Evolutionary conservation across 2,888 invertebrate genomes (phyloP).

Genomic region (Ctenicera cuprea): DNA sequence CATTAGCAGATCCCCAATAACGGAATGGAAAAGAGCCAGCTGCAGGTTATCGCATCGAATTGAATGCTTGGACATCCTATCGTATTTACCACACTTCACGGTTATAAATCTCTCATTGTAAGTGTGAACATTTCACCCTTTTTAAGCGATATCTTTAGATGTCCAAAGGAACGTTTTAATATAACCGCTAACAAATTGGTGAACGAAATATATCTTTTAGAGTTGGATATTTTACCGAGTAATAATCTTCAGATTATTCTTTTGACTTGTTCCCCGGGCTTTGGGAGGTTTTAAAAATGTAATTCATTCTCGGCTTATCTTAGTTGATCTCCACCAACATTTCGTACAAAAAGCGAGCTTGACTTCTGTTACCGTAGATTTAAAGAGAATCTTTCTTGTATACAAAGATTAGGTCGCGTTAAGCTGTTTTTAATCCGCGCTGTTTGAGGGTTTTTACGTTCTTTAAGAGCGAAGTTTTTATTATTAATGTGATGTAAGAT

Average conservation of each 20-base stretch:
- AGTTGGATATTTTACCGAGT: not conserved
- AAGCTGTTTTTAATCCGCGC: slow-evolving; percentile 24
- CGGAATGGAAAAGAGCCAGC: slow-evolving; percentile 26
- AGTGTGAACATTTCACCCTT: not conserved
- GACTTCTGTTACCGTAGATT: slow-evolving; percentile 14
- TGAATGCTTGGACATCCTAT: slow-evolving; percentile 15
- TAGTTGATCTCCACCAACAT: slow-evolving; percentile 5
- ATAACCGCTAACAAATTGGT: not conserved
- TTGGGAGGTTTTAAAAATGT: slow-evolving; percentile 26
- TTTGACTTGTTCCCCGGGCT: slow-evolving; percentile 14
- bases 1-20: slow-evolving; percentile 16
- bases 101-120: slow-evolving; percentile 12
- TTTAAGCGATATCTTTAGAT: not conserved
- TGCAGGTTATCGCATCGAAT: slow-evolving; percentile 15
- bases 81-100: slow-evolving; percentile 12
- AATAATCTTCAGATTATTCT: slow-evolving; percentile 19
- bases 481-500: slow-evolving; percentile 14
- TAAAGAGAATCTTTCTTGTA: slow-evolving; percentile 22
- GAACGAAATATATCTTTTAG: not conserved
- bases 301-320: slow-evolving; percentile 25
- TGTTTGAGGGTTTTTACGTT: slow-evolving; percentile 4
- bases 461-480: not conserved
- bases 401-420: slow-evolving; percentile 20
- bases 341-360: slow-evolving; percentile 18
- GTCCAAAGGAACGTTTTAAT: not conserved